Evolutionary conservation across 2,797 vertebrate genomes (phyloP), one percentile per base, ranked within the genome.

Genomic region (Thunnus albacares): DNA sequence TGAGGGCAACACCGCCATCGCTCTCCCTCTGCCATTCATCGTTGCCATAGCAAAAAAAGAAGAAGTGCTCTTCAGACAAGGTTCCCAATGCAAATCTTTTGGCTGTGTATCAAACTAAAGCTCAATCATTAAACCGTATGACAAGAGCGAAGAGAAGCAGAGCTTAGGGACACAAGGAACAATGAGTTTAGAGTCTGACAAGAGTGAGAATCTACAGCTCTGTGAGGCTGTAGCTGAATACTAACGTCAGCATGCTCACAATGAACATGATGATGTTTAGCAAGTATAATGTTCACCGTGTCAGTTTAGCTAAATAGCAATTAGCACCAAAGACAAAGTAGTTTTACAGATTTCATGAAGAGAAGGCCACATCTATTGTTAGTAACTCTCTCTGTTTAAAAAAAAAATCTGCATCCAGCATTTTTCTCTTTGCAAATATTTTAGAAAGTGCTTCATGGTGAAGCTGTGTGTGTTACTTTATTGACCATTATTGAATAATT

Each of bases 61-160:
- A 20, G 43, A 73, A 47, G 56, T 2, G 0, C 58, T 68, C n/a
- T 28, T 38, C 45, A 41, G 17, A 74, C 47, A 55, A 49, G 5
- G 22, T 11, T 7, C 47, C 30, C 30, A 12, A 60, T 64, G 71
- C 60, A 87, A 65, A 85, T 80, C 5, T 12, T 20, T 38, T 63
- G 69, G 61, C 67, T 52, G 62, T 9, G 35, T 22, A 13, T 79
- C 53, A 43, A 81, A 58, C 2, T 1, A 20, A 62, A 52, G 24
- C 52, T 76, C 22, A 59, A 43, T 62, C 33, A 64, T 69, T 72
- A 73, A 82, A 78, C 6, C 47, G 22, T 28, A 10, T 12, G 33
- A 41, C 26, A n/a, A 30, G 24, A 55, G 47, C 57, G 20, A 45
- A 74, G 55, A 69, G 53, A 71, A 58, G 33, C 26, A 22, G 12